These are phyloP conservation scores for Zaprionus tsacasi DNA, from an alignment of 1,140 invertebrate species.

Conservation along the genomic window DNA sequence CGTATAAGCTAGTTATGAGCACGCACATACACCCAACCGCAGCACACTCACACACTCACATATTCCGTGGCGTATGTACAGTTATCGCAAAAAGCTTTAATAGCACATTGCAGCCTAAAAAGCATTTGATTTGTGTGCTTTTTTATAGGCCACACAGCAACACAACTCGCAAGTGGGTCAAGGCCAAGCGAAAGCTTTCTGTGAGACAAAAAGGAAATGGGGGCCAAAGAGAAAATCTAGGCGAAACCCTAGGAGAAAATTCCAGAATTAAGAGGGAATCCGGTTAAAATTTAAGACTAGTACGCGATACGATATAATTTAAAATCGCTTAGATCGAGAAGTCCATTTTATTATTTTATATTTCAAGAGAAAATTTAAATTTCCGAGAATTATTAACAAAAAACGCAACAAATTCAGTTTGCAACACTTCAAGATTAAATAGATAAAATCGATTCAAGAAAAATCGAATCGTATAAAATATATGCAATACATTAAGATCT, in stretches of 20 bases:
- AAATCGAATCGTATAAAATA: too few relatives aligned
- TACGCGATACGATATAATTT: too few relatives aligned
- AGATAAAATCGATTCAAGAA: too few relatives aligned
- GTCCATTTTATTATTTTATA: too few relatives aligned
- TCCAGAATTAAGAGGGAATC: background rate
- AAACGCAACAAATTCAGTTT: too few relatives aligned
- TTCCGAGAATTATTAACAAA: too few relatives aligned
- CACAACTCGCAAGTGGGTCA: constrained; percentile 62
- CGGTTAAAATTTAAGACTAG: too few relatives aligned
- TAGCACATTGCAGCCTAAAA: constrained; percentile 34
- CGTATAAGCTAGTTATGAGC: constrained; percentile 33
- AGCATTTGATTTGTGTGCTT: constrained; percentile 51
- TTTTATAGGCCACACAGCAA: constrained; percentile 30
- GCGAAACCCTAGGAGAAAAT: background rate
- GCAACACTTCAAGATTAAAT: too few relatives aligned
- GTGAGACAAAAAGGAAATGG: background rate
- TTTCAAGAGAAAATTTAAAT: too few relatives aligned
- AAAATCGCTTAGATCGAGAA: too few relatives aligned
- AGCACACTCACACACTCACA: background rate
- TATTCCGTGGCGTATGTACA: constrained; percentile 12
- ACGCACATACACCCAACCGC: constrained; percentile 1
- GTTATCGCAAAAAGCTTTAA: constrained; percentile 51
- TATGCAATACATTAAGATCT: background rate
- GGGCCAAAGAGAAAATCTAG: background rate
- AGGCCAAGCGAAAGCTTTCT: constrained; percentile 63